Evolutionary conservation across 2,113 vertebrate genomes (phyloP).

Genomic region (Cochlearius cochlearius): DNA sequence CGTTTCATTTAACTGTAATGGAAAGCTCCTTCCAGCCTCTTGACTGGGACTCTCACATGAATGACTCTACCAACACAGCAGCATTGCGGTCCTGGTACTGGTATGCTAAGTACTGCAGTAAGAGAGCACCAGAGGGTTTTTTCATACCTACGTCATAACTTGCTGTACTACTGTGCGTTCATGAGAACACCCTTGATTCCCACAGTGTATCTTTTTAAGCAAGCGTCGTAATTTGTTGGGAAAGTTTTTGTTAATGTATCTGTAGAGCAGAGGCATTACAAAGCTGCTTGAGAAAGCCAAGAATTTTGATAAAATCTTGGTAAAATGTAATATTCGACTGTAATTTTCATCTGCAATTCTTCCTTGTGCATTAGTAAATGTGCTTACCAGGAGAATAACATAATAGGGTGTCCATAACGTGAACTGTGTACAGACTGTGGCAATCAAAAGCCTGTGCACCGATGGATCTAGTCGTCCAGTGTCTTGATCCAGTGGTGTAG

Average conservation of each 20-base stretch:
- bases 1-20: neutral
- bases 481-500: constrained; percentile 91
- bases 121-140: neutral
- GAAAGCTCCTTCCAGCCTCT: neutral
- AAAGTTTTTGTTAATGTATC: constrained; percentile 91
- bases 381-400: constrained; percentile 85
- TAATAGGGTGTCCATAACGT: constrained; percentile 94
- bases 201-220: constrained; percentile 84
- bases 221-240: constrained; percentile 85
- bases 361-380: constrained; percentile 72
- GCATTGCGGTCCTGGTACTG: neutral
- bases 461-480: constrained; percentile 86
- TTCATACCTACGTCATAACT: constrained; percentile 76
- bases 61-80: neutral
- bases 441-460: constrained; percentile 88
- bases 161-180: constrained; percentile 85
- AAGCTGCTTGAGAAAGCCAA: constrained; percentile 92
- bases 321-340: constrained; percentile 76
- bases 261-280: constrained; percentile 89
- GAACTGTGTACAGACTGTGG: constrained; percentile 91
- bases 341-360: constrained; percentile 59
- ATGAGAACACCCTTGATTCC: constrained; percentile 77
- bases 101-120: neutral
- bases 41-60: neutral
- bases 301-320: constrained; percentile 82